Evolutionary conservation across 1,140 invertebrate species (phyloP).

Genomic region (Drosophila azteca): DNA sequence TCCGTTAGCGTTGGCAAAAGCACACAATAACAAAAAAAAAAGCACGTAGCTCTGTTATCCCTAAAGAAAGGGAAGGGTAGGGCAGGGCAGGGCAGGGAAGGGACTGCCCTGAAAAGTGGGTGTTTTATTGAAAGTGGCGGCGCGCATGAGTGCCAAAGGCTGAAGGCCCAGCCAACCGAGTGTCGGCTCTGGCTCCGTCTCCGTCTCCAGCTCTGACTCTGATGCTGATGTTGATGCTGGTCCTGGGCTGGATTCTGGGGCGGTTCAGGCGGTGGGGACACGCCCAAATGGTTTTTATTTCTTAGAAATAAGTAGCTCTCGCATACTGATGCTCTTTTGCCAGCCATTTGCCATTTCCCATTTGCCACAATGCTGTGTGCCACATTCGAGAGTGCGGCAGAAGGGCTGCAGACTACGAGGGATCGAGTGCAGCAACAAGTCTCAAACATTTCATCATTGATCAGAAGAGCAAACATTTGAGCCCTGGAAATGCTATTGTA

Average conservation of each 20-base stretch:
- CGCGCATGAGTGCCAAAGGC: constrained; percentile 63
- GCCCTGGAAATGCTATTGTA: too few relatives aligned
- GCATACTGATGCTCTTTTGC: constrained; percentile 22
- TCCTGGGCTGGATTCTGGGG: constrained; percentile 41
- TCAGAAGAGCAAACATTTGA: too few relatives aligned
- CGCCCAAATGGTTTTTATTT: constrained; percentile 80
- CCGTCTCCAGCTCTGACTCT: constrained; percentile 13
- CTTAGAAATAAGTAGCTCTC: constrained; percentile 72
- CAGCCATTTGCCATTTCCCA: constrained; percentile 42
- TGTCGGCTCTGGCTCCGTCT: constrained; percentile 1
- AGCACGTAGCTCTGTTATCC: neutral
- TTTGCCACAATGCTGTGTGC: too few relatives aligned
- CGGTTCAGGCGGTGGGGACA: constrained; percentile 64
- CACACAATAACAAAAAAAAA: neutral
- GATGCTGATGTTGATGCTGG: neutral
- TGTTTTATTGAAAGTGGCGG: constrained; percentile 75
- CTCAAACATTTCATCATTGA: too few relatives aligned
- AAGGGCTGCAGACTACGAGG: neutral
- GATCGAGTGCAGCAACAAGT: neutral
- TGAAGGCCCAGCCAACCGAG: constrained; percentile 16
- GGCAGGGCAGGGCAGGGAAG: constrained; percentile 11
- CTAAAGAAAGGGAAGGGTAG: constrained; percentile 4
- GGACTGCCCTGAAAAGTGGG: constrained; percentile 60
- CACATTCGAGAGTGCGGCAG: too few relatives aligned
- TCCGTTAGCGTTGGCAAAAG: constrained; percentile 32